These are phyloP conservation scores for Calliopum simillimum DNA, from an alignment of 2,888 invertebrate species.

Conservation along the genomic window DNA sequence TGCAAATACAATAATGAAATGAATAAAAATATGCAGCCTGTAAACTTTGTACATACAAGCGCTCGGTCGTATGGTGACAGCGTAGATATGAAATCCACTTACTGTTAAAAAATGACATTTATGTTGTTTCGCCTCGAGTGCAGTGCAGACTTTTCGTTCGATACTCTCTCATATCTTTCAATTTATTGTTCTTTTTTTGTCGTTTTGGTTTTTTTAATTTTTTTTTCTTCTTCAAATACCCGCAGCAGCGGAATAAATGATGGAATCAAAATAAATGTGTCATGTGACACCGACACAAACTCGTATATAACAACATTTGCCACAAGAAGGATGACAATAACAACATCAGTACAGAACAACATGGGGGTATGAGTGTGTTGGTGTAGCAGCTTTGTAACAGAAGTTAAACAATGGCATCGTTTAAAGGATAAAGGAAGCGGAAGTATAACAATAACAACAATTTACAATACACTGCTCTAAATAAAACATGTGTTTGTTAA, in stretches of 20 bases:
- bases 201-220: neutral
- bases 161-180: neutral
- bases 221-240: conserved; percentile 5
- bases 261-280: conserved; percentile 36
- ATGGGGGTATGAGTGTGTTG: neutral
- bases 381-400: neutral
- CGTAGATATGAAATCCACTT: conserved; percentile 29
- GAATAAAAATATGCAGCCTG: conserved; percentile 34
- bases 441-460: conserved; percentile 19
- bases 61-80: neutral
- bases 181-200: neutral
- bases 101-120: conserved; percentile 26
- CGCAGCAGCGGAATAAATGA: conserved; percentile 28
- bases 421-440: conserved; percentile 4
- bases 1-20: too few species aligned
- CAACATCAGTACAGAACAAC: neutral
- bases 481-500: neutral
- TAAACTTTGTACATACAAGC: conserved; percentile 20
- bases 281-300: conserved; percentile 13
- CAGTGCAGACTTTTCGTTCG: conserved; percentile 6
- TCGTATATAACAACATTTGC: conserved; percentile 10
- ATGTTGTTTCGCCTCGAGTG: conserved; percentile 17
- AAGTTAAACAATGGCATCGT: conserved; percentile 21
- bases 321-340: neutral
- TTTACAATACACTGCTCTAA: conserved; percentile 11